Evolutionary conservation across 2,888 invertebrate species (phyloP).

Genomic region (Pemphredon lugubris): DNA sequence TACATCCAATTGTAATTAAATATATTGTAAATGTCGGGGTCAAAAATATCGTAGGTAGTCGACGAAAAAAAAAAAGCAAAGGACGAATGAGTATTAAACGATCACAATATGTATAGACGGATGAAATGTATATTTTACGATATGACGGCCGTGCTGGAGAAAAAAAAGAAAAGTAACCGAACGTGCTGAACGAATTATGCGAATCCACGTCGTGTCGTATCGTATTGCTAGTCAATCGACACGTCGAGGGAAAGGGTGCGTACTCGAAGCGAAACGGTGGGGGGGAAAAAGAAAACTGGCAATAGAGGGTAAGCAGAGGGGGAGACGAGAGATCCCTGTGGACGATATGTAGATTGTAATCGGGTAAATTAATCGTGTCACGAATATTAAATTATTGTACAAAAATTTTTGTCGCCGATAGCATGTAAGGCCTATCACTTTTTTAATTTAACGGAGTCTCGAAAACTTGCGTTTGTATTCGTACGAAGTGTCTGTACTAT

Average conservation of each 20-base stretch:
- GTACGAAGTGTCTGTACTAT: slow-evolving; percentile 39
- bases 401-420: slow-evolving; percentile 65
- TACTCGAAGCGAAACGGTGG: too few relatives aligned
- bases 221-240: slow-evolving; percentile 70
- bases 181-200: slow-evolving; percentile 20
- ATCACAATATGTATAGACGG: slow-evolving; percentile 22
- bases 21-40: slow-evolving; percentile 63
- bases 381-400: slow-evolving; percentile 69
- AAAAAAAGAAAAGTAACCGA: background rate
- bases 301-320: slow-evolving; percentile 10
- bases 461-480: slow-evolving; percentile 40
- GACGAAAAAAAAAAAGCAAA: slow-evolving; percentile 3
- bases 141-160: slow-evolving; percentile 50
- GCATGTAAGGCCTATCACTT: slow-evolving; percentile 64
- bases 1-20: slow-evolving; percentile 62
- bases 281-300: background rate
- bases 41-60: slow-evolving; percentile 57
- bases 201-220: slow-evolving; percentile 55
- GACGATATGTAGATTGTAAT: slow-evolving; percentile 29
- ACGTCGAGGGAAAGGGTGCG: slow-evolving; percentile 20
- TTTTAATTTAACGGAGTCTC: slow-evolving; percentile 46
- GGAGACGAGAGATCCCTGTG: slow-evolving; percentile 13
- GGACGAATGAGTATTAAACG: slow-evolving; percentile 23
- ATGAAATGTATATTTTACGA: slow-evolving; percentile 63
- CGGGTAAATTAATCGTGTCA: slow-evolving; percentile 60